Evolutionary conservation across 2,113 vertebrate species (phyloP), one percentile per base, ranked within the genome.

Genomic region (Sisor rabdophorus): DNA sequence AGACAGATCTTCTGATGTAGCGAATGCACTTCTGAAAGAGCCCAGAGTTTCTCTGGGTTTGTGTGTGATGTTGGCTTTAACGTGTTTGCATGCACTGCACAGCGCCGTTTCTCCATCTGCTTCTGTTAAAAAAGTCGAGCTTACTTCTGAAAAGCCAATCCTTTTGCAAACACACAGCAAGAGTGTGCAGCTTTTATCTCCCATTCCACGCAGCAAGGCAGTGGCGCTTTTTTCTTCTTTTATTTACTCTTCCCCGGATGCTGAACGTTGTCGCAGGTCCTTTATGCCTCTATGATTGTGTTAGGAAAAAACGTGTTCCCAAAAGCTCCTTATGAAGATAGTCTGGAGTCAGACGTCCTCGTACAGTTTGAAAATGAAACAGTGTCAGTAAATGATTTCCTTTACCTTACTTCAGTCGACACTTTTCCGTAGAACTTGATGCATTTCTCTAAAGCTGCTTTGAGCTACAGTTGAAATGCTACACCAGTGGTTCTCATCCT

Each of bases 91-190:
- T 19, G 17, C 55, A 65, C 64, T 77, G 64, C 71, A 71, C 81
- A 69, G 76, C 17, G 65, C 74, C 73, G 52, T 17, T 32, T 75
- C 32, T 71, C 67, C 82, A 84, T 79, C 80, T 83, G 84, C 58
- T 75, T 52, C 75, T 54, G 11, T 55, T 85, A n/a, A n/a, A 79
- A 77, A 65, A 40, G 10, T 69, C 12, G 22, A 19, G 53, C 30
- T 67, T 52, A 53, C 71, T 73, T 82, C 68, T 61, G 54, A 65
- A 50, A 73, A 40, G 50, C 56, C 47, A 11, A 59, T 58, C 54
- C 58, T 48, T 76, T 26, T 30, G 24, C 65, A 28, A 17, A 12
- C 65, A 68, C 24, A 11, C 24, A 19, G 65, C 17, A 40, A 16
- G 28, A 40, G 47, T 47, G 8, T 24, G 56, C n/a, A 36, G 19